phyloP scores from a whole-genome alignment of 2,797 vertebrate species.

The Sebastes oblongus region DNA sequence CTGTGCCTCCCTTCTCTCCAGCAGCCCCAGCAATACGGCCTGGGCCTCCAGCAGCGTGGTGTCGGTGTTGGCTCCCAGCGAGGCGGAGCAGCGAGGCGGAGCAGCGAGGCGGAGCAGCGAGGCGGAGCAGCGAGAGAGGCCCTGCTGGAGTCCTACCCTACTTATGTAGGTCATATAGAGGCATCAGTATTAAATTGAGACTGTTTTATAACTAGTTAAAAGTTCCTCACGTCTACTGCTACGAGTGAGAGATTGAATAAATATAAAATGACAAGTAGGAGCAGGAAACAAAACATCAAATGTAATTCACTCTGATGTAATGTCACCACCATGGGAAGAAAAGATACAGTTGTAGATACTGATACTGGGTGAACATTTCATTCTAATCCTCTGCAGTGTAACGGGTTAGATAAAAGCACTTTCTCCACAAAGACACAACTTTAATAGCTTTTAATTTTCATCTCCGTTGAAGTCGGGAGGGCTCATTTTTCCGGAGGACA shows the following conservation, averaged over 20 bases:
- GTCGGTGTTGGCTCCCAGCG: too few relatives aligned
- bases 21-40: too few relatives aligned
- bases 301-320: neutral
- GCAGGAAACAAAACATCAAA: neutral
- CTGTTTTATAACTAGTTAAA: neutral
- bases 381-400: conserved; percentile 24
- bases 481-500: conserved; percentile 44
- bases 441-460: conserved; percentile 56
- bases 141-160: neutral
- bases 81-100: too few relatives aligned
- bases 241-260: neutral
- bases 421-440: conserved; percentile 45
- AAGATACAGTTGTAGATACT: conserved; percentile 10
- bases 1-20: too few relatives aligned
- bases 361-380: conserved; percentile 36
- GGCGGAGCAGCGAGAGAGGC: too few relatives aligned
- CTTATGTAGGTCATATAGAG: neutral
- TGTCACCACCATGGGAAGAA: neutral
- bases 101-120: too few relatives aligned
- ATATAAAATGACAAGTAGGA: neutral
- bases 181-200: neutral
- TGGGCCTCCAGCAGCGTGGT: too few relatives aligned
- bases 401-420: conserved; percentile 43
- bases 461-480: neutral
- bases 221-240: neutral